Percentiles rank a stretch among this genome's conserved stretches.
Evolutionary conservation across 2,797 vertebrate species (phyloP).

Genomic region (Danio albolineatus): DNA sequence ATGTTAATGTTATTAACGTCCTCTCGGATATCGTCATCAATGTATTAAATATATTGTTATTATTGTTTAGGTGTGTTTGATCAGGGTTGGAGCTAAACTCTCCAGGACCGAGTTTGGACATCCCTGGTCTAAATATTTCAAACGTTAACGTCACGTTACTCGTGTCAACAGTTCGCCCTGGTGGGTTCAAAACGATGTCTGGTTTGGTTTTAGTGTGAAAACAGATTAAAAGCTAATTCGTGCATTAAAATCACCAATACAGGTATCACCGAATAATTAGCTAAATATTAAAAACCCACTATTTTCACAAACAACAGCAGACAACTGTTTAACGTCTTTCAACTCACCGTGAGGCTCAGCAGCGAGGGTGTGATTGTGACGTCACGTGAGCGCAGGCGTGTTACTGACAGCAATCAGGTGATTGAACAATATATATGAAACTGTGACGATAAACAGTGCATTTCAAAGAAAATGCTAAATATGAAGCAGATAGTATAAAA

Average conservation of each 20-base stretch:
- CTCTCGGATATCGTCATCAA: no score
- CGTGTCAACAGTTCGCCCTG: neutral
- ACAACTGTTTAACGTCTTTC: neutral
- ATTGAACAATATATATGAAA: neutral
- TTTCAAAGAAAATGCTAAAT: neutral
- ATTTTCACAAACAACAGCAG: neutral
- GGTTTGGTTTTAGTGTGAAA: neutral
- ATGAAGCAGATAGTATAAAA: neutral
- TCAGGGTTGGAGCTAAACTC: no score
- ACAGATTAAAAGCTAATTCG: neutral
- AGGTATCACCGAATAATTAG: neutral
- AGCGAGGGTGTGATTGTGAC: neutral
- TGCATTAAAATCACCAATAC: neutral
- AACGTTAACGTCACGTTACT: no score
- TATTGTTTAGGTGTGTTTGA: no score
- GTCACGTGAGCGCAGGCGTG: conserved; percentile 18
- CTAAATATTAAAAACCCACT: neutral
- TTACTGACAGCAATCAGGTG: neutral
- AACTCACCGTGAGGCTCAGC: conserved; percentile 21
- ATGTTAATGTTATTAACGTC: no score
- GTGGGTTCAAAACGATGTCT: neutral
- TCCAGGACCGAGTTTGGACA: no score
- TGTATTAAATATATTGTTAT: no score
- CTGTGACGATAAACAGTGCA: neutral
- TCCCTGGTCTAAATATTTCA: no score